These are phyloP conservation scores for Grallaria varia DNA, from an alignment of 2,113 vertebrate genomes.

Conservation along the genomic window DNA sequence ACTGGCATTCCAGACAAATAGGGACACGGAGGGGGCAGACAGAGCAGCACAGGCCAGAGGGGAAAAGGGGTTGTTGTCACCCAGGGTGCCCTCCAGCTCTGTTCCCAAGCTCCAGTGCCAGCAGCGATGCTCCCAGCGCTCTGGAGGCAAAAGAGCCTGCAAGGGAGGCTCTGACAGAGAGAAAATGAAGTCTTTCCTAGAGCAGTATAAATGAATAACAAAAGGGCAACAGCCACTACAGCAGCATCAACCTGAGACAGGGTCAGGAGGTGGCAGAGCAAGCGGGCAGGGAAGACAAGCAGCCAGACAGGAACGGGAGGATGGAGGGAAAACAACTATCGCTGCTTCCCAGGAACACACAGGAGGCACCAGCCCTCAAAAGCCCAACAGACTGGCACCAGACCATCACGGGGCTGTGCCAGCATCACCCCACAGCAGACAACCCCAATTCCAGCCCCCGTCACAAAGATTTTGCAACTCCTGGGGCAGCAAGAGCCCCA, in stretches of 20 bases:
- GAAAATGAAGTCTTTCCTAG: not conserved
- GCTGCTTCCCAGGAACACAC: accelerated
- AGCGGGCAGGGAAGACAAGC: not conserved
- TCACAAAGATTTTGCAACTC: accelerated
- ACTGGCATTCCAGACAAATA: accelerated
- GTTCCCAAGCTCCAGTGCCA: not conserved
- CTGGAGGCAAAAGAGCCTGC: not conserved
- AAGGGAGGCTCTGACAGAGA: not conserved
- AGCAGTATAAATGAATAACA: not conserved
- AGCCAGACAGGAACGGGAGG: accelerated
- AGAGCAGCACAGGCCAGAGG: not conserved
- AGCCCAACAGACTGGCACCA: not conserved
- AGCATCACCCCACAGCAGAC: not conserved
- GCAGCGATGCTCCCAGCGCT: not conserved
- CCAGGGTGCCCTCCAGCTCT: not conserved
- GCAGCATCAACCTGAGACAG: not conserved
- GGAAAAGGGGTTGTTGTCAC: not conserved
- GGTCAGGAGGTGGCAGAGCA: not conserved
- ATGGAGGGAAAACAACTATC: accelerated
- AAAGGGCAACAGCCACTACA: not conserved
- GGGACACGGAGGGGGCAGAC: not conserved
- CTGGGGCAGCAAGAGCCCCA: not conserved
- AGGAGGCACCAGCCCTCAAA: not conserved
- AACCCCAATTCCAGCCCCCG: accelerated
- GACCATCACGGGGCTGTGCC: not conserved